Evolutionary conservation across 2,113 vertebrate genomes (phyloP), one percentile per base, ranked within the genome.

Genomic region (Heterotilapia buettikoferi): DNA sequence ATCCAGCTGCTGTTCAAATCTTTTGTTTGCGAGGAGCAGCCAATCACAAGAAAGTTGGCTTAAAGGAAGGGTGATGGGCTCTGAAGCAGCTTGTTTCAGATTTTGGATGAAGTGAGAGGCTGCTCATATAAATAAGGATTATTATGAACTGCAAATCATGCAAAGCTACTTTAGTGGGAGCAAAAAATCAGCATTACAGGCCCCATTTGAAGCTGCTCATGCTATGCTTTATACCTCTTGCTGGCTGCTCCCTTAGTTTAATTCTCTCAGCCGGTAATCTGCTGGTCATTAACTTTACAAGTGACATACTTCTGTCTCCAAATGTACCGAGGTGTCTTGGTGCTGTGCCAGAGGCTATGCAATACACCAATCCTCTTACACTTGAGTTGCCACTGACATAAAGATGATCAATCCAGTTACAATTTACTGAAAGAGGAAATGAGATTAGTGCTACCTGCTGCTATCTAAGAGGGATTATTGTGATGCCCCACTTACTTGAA

Each of bases 301-400:
- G 59, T 78, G 83, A 71, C 56, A 26, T 57, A 43, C 45, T 50
- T 86, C 38, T 26, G 47, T 86, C 76, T 93, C 84, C 57, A 45
- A 78, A 81, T 85, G 63, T 89, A 82, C 85, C 38, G 18, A 54
- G 83, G 76, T 33, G 78, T 57, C 53, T 47, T 61, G 6, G 82
- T 71, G 57, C 52, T 21, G 26, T 81, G 84, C 87, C 88, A 89
- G 82, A 86, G 86, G 50, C 33, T 53, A 54, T 38, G 16, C 66
- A 33, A 1, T 56, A 16, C 73, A 54, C 38, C 90, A 89, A 91
- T 92, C 88, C 88, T 93, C 90, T 94, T 89, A 91, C 80, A 86
- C 87, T 90, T 84, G 73, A 81, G 83, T 31, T 57, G 8, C 52
- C 31, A 43, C 26, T 53, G 83, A 80, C 88, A 84, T 71, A 18